These are phyloP conservation scores for Danaus plexippus DNA, from an alignment of 1,140 invertebrate species.

Conservation along the genomic window DNA sequence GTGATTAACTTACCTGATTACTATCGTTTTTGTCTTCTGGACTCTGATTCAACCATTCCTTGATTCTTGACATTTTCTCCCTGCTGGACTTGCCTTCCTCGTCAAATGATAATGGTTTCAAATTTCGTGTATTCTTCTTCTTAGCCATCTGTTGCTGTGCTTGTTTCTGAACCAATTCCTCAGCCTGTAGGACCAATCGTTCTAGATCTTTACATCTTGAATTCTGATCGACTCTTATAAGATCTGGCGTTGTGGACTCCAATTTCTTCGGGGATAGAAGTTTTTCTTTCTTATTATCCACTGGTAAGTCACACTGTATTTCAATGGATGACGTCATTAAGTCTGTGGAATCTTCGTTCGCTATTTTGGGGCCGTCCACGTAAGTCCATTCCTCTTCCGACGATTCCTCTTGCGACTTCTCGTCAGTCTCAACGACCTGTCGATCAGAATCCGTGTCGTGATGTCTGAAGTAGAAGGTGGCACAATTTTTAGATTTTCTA, in stretches of 20 bases:
- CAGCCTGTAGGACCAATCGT: slow-evolving; percentile 79
- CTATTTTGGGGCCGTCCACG: slow-evolving; percentile 68
- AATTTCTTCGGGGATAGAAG: slow-evolving; percentile 43
- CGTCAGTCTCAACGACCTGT: slow-evolving; percentile 65
- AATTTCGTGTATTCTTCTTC: slow-evolving; percentile 64
- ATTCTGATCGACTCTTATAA: slow-evolving; percentile 45
- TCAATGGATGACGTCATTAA: slow-evolving; percentile 68
- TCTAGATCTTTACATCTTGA: slow-evolving; percentile 72
- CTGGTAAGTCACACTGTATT: slow-evolving; percentile 58
- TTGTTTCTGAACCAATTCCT: slow-evolving; percentile 77
- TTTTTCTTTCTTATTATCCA: slow-evolving; percentile 45
- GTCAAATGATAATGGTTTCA: slow-evolving; percentile 71
- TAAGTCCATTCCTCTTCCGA: slow-evolving; percentile 84
- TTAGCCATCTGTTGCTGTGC: slow-evolving; percentile 54
- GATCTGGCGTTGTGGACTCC: slow-evolving; percentile 49
- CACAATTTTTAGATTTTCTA: slow-evolving; percentile 84
- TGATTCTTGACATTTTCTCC: slow-evolving; percentile 77
- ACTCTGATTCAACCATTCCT: slow-evolving; percentile 77
- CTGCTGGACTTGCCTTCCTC: slow-evolving; percentile 65
- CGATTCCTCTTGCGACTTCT: slow-evolving; percentile 74
- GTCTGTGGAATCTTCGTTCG: slow-evolving; percentile 63
- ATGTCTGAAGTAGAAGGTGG: slow-evolving; percentile 87
- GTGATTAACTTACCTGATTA: slow-evolving; percentile 44
- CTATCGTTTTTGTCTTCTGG: slow-evolving; percentile 55
- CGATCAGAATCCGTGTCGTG: slow-evolving; percentile 85